Percentiles rank a stretch among this genome's conserved stretches.
Evolutionary conservation across 2,113 vertebrate species (phyloP).

Genomic region (Takifugu flavidus): DNA sequence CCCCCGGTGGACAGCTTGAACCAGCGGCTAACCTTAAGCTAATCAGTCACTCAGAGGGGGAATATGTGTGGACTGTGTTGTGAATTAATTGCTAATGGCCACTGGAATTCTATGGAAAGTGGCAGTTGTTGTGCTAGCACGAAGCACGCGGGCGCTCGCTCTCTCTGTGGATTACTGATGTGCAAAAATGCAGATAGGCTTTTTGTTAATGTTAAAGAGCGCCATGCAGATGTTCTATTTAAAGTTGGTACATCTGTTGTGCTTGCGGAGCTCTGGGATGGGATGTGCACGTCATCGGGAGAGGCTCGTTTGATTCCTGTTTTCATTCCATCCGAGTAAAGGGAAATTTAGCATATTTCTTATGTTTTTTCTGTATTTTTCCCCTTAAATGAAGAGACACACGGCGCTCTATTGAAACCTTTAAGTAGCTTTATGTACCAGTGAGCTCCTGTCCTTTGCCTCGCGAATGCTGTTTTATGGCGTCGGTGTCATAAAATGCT

Average conservation of each 20-base stretch:
- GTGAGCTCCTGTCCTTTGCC: too few relatives aligned
- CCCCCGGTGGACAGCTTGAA: slow-evolving; percentile 45
- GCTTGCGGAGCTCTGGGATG: slow-evolving; percentile 23
- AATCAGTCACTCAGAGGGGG: slow-evolving; percentile 33
- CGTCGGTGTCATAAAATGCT: not conserved
- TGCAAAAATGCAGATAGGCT: slow-evolving; percentile 30
- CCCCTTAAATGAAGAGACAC: too few relatives aligned
- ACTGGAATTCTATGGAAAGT: slow-evolving; percentile 36
- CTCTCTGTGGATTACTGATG: not conserved
- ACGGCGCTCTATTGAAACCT: too few relatives aligned
- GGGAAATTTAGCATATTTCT: slow-evolving; percentile 1
- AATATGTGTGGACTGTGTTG: slow-evolving; percentile 27
- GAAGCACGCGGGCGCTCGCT: slow-evolving; percentile 12
- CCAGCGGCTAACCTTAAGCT: slow-evolving; percentile 37
- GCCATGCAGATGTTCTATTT: slow-evolving; percentile 33
- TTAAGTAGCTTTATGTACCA: too few relatives aligned
- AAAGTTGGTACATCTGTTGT: slow-evolving; percentile 34
- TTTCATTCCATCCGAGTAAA: slow-evolving; percentile 7
- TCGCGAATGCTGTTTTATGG: too few relatives aligned
- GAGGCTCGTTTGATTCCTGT: slow-evolving; percentile 4
- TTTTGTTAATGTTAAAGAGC: slow-evolving; percentile 27
- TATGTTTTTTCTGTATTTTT: too few relatives aligned
- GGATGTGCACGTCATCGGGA: slow-evolving; percentile 6
- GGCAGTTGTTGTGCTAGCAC: slow-evolving; percentile 19
- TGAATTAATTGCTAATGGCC: slow-evolving; percentile 45